Conservation (phyloP, 2,888 invertebrate genomes). For the Morpho deidamia region DNA sequence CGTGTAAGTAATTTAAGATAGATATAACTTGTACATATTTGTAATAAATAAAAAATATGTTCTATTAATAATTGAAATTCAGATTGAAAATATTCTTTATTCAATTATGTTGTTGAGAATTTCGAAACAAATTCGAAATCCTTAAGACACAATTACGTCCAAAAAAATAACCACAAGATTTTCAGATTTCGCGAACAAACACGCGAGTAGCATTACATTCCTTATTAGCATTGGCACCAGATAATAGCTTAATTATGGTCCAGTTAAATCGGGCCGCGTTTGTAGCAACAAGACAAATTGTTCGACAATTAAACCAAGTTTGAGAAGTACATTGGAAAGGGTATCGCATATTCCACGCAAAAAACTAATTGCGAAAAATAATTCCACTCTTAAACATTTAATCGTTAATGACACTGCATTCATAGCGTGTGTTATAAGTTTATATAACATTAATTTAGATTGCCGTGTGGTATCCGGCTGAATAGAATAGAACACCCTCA, state of each 20-base stretch:
- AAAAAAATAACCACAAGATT: constrained; percentile 3
- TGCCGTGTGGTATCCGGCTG: too few relatives aligned
- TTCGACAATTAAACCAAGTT: constrained; percentile 1
- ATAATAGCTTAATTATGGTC: constrained; percentile 50
- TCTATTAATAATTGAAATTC: too few relatives aligned
- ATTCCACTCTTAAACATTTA: too few relatives aligned
- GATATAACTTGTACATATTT: too few relatives aligned
- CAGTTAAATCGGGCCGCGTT: not conserved
- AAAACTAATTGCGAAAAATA: not conserved
- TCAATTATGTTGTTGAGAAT: too few relatives aligned
- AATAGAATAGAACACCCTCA: too few relatives aligned
- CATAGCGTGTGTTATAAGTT: too few relatives aligned
- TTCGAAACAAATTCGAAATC: not conserved
- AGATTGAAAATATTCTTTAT: too few relatives aligned
- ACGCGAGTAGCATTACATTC: constrained; percentile 28
- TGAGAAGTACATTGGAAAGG: not conserved
- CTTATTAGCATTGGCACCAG: constrained; percentile 44
- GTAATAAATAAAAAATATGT: too few relatives aligned
- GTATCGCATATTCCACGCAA: not conserved
- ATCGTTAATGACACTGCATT: too few relatives aligned
- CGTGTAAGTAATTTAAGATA: too few relatives aligned
- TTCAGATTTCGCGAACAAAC: constrained; percentile 2
- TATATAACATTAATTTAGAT: too few relatives aligned
- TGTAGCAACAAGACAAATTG: constrained; percentile 6
- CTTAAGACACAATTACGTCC: not conserved